Percentiles rank a stretch among this genome's conserved stretches.
Conservation (phyloP, 2,113 vertebrate genomes). For the Laticauda colubrina region DNA sequence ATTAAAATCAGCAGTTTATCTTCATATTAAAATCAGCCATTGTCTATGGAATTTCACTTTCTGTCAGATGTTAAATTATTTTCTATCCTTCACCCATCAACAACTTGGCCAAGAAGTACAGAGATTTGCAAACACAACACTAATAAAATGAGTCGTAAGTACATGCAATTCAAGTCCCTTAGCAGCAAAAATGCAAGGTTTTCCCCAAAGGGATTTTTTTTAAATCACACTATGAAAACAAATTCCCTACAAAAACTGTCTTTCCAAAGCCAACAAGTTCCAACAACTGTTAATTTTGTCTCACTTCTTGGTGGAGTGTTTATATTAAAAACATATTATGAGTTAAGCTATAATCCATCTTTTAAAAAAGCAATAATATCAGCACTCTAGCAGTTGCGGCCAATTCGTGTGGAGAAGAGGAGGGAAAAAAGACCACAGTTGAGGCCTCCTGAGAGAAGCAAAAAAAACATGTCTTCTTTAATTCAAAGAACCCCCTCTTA, state of each 20-base stretch:
- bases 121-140: constrained; percentile 28
- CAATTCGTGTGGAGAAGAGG: constrained; percentile 17
- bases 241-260: constrained; percentile 25
- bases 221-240: constrained; percentile 31
- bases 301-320: constrained; percentile 38
- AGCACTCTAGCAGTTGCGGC: neutral
- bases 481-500: constrained; percentile 26
- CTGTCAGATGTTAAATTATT: neutral
- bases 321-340: constrained; percentile 51
- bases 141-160: neutral
- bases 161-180: constrained; percentile 21
- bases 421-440: constrained; percentile 4
- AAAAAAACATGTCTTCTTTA: neutral
- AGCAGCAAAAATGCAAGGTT: constrained; percentile 19
- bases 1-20: constrained; percentile 9
- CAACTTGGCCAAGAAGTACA: constrained; percentile 7
- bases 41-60: constrained; percentile 21
- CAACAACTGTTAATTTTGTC: constrained; percentile 51
- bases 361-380: constrained; percentile 29
- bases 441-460: neutral
- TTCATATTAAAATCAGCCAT: neutral
- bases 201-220: neutral
- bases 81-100: neutral
- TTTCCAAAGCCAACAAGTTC: constrained; percentile 47
- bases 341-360: constrained; percentile 49